phyloP scores from a whole-genome alignment of 2,113 vertebrate genomes.

The Pelvicachromis taeniatus region DNA sequence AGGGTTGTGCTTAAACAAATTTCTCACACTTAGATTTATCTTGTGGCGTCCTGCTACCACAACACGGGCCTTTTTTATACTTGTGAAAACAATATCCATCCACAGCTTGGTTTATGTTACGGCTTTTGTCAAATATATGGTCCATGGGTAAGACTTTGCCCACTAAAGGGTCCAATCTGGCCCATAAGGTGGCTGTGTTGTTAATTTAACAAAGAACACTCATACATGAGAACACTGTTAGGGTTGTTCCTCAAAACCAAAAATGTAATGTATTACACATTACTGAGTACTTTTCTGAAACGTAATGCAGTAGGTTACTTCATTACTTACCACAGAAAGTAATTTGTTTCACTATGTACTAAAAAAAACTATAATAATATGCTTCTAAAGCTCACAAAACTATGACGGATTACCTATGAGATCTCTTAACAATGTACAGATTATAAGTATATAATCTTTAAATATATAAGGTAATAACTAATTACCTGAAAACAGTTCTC shows the following conservation, averaged over 20 bases:
- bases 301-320: fast-evolving
- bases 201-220: too few relatives aligned
- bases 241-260: background rate
- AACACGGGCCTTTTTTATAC: background rate
- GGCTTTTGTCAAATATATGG: background rate
- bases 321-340: background rate
- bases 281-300: background rate
- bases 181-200: background rate
- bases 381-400: too few relatives aligned
- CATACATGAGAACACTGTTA: background rate
- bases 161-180: background rate
- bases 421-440: too few relatives aligned
- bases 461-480: too few relatives aligned
- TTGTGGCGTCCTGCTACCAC: background rate
- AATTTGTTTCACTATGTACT: background rate
- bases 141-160: background rate
- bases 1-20: background rate
- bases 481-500: background rate
- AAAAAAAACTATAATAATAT: too few relatives aligned
- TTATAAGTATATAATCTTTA: too few relatives aligned
- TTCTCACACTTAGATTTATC: background rate
- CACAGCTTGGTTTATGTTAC: background rate
- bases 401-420: too few relatives aligned
- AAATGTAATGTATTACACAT: background rate
- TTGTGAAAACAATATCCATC: background rate